Evolutionary conservation across 37 sponge, comb jelly and placozoan genomes (phyloP), one percentile per base, ranked within the genome.

Genomic region (Haliclona indistincta): DNA sequence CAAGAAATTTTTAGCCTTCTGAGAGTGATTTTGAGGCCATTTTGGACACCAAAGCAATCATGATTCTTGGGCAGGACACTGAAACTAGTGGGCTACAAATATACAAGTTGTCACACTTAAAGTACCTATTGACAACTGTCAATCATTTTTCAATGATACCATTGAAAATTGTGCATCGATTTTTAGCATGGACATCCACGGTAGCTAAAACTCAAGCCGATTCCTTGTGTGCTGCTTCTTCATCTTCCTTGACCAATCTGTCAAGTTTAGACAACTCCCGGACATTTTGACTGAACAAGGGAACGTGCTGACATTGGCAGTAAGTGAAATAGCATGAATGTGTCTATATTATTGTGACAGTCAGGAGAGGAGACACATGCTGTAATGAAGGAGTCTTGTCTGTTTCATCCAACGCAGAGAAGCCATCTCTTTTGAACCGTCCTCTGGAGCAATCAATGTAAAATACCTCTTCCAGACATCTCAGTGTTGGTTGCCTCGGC

Each of bases 361-460:
- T 32, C 20, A 2, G 30, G 49, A n/a, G 43, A 38, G 60, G 72
- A 66, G n/a, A 82, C 68, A 44, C 82, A 82, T 36, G 63, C 55
- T 33, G 82, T 26, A 2, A 26, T 34, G n/a, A 43, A 82, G 28
- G 52, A 55, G 22, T 34, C 82, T 2, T 20, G 17, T 42, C 19
- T 4, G 4, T 4, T 43, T 15, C 68, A 40, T 44, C 34, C 60
- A 15, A 82, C 62, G 22, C 68, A 74, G 11, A 82, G n/a, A 58
- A 82, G n/a, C 82, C 82, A 73, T 73, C 82, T 19, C 4, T 43
- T 25, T 39, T 60, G 20, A 47, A 54, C 29, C 23, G 52, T 0
- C 82, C 40, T 54, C 68, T 19, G 7, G 63, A 25, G 63, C 82
- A 82, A 60, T 74, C 66, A 68, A 82, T 73, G 74, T 64, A 73